phyloP scores from a whole-genome alignment of 2,888 invertebrate species.

The Phymatocera aterrima region DNA sequence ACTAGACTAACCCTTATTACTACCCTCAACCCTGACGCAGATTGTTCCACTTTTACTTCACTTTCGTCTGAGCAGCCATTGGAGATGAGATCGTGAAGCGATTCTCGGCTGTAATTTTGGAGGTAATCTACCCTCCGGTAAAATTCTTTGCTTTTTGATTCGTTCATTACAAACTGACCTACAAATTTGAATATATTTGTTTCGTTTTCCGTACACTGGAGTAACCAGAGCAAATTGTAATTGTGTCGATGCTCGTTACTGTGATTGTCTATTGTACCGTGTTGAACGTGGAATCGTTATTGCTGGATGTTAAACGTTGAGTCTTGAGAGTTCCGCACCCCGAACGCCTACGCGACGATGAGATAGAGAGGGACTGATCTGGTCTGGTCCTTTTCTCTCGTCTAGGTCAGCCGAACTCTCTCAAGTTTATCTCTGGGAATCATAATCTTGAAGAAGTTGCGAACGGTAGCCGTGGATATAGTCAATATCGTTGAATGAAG shows the following conservation, averaged over 20 bases:
- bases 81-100: no score
- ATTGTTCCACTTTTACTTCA: neutral
- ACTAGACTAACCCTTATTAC: constrained; percentile 48
- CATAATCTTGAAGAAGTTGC: neutral
- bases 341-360: constrained; percentile 1
- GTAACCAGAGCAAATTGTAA: constrained; percentile 71
- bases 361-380: neutral
- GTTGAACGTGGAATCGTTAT: neutral
- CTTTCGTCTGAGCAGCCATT: no score
- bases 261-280: constrained; percentile 63
- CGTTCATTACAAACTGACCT: neutral
- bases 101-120: no score
- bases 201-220: constrained; percentile 60
- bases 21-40: neutral
- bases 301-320: constrained; percentile 10
- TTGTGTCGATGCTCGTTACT: constrained; percentile 73
- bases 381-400: neutral
- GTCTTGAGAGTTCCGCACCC: neutral
- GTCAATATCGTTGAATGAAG: constrained; percentile 34
- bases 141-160: neutral
- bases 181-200: constrained; percentile 73
- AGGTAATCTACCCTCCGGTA: constrained; percentile 67
- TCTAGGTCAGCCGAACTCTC: constrained; percentile 37
- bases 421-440: constrained; percentile 41
- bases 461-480: neutral